Evolutionary conservation across 35 echinoderm and acorn worm genomes (phyloP).

Genomic region (Anneissia japonica): DNA sequence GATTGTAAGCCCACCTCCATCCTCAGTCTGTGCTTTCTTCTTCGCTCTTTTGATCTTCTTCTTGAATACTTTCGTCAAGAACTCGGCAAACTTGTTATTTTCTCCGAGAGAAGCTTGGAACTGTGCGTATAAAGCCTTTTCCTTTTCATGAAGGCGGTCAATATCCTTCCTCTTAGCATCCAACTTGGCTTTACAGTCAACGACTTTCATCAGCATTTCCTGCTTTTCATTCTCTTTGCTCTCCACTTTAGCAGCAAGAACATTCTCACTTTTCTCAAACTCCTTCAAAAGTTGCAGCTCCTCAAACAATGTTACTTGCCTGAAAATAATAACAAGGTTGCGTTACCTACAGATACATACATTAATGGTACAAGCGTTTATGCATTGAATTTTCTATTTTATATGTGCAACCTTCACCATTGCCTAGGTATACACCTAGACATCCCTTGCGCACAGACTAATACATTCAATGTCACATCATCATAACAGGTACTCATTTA

Average conservation of each 20-base stretch:
- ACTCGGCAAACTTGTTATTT: constrained; percentile 98
- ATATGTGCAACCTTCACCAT: too few species aligned
- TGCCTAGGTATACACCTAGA: too few species aligned
- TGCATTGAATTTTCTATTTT: too few species aligned
- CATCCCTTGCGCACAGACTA: too few species aligned
- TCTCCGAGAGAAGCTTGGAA: constrained; percentile 95
- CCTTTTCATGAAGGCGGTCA: constrained; percentile 70
- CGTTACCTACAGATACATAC: too few species aligned
- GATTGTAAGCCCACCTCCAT: constrained; percentile 35
- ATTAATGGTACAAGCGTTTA: too few species aligned
- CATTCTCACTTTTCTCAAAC: constrained; percentile 99
- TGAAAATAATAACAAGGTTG: constrained; percentile 21
- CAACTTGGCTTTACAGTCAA: constrained; percentile 66
- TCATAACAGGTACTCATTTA: too few species aligned
- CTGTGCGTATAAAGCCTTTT: constrained; percentile 89
- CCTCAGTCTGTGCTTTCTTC: constrained; percentile 82
- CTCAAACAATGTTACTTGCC: constrained; percentile 85
- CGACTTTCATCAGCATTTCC: constrained; percentile 79
- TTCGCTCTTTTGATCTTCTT: constrained; percentile 98
- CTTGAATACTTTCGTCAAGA: constrained; percentile 92
- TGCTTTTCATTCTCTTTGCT: constrained; percentile 77
- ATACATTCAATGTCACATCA: too few species aligned
- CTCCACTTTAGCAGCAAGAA: constrained; percentile 90
- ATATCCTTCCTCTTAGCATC: constrained; percentile 91
- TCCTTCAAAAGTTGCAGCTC: constrained; percentile 93